Conservation (phyloP, 64 coral and sea anemone genomes). For the Anthopleura sola region DNA sequence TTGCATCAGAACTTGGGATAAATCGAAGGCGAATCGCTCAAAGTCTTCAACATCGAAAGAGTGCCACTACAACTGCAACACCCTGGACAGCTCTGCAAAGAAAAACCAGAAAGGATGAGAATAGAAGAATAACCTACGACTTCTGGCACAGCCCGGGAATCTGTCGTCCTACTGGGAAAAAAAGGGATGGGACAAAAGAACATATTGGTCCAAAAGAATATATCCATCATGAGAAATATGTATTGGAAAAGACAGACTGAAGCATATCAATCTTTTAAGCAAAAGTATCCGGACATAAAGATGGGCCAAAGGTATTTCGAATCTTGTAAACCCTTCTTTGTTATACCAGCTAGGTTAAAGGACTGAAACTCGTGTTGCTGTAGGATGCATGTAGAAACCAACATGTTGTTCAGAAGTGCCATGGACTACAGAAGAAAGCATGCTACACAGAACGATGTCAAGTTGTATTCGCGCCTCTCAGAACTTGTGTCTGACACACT, state of each 20-base stretch:
- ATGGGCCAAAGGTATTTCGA: conserved; percentile 36
- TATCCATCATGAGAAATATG: conserved; percentile 16
- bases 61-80: background rate
- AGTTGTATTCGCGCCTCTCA: background rate
- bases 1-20: conserved; percentile 6
- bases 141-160: conserved; percentile 36
- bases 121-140: background rate
- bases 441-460: background rate
- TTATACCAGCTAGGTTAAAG: background rate
- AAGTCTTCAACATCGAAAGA: background rate
- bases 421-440: conserved; percentile 14
- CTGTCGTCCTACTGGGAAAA: conserved; percentile 29
- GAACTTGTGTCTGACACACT: background rate
- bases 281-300: conserved; percentile 20
- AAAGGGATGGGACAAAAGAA: conserved; percentile 1
- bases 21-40: background rate
- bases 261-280: conserved; percentile 4
- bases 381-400: conserved; percentile 20
- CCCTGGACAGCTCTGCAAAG: background rate
- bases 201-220: background rate
- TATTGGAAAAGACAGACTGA: conserved; percentile 58
- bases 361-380: conserved; percentile 35
- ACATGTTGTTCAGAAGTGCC: background rate
- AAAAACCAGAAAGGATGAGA: conserved; percentile 26
- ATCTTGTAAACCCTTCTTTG: conserved; percentile 38